Evolutionary conservation across 2,888 invertebrate genomes (phyloP).

Genomic region (Eledone cirrhosa): DNA sequence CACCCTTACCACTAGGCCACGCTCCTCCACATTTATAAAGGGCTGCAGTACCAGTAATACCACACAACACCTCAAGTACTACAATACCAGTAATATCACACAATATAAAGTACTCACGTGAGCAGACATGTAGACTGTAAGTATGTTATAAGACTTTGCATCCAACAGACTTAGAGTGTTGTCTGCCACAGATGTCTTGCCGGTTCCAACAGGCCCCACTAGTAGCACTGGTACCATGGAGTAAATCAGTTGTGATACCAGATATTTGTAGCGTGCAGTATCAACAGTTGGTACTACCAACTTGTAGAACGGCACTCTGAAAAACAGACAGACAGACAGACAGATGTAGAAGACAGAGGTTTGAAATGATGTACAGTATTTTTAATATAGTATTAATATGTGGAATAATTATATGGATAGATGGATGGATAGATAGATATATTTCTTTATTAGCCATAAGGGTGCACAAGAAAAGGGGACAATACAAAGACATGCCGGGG

Average conservation of each 20-base stretch:
- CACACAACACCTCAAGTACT: too few species aligned
- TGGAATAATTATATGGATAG: too few species aligned
- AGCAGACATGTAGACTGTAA: conserved; percentile 87
- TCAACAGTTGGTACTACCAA: conserved; percentile 89
- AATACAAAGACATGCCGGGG: too few species aligned
- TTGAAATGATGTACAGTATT: too few species aligned
- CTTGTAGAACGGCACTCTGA: conserved; percentile 81
- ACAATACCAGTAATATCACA: too few species aligned
- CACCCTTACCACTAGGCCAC: too few species aligned
- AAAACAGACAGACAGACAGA: conserved; percentile 40
- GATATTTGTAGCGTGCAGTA: conserved; percentile 82
- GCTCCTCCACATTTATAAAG: too few species aligned
- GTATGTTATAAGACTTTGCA: conserved; percentile 72
- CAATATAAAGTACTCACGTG: conserved; percentile 69
- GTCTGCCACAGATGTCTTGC: conserved; percentile 81
- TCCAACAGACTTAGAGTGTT: conserved; percentile 75
- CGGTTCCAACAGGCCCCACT: conserved; percentile 85
- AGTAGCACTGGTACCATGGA: conserved; percentile 79
- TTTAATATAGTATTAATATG: too few species aligned
- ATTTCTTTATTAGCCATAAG: too few species aligned
- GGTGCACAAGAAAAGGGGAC: too few species aligned
- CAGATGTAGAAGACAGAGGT: background rate
- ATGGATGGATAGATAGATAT: too few species aligned
- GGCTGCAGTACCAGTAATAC: too few species aligned
- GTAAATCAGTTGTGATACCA: conserved; percentile 75